A percentile compares a stretch with the other conserved stretches of the same genome.
Conservation (phyloP, 2,888 invertebrate genomes). For the Meandrusa payeni region DNA sequence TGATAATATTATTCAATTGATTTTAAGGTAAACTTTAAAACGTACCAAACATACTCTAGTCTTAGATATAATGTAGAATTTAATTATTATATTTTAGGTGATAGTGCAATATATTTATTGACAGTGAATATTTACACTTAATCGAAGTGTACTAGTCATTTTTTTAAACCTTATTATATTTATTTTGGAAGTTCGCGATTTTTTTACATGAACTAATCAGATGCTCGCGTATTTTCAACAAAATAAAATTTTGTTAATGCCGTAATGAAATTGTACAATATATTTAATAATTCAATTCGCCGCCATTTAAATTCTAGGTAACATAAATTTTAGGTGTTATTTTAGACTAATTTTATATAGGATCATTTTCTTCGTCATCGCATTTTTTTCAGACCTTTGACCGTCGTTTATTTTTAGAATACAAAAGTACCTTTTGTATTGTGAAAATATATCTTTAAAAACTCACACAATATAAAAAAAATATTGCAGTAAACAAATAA, state of each 20-base stretch:
- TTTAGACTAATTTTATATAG: too few species aligned
- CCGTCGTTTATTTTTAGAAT: too few species aligned
- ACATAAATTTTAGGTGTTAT: too few species aligned
- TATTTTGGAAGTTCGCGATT: slow-evolving; percentile 1
- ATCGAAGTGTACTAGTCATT: slow-evolving; percentile 24
- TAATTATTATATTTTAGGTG: slow-evolving; percentile 35
- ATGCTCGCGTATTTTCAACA: neutral
- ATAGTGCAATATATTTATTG: slow-evolving; percentile 69
- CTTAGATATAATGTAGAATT: slow-evolving; percentile 26
- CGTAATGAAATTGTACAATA: too few species aligned
- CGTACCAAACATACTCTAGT: slow-evolving; percentile 42
- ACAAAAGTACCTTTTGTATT: too few species aligned
- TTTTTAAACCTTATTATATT: slow-evolving; percentile 27
- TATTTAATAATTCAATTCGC: too few species aligned
- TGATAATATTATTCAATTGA: slow-evolving; percentile 40
- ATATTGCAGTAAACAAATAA: slow-evolving; percentile 13
- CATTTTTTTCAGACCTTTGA: too few species aligned
- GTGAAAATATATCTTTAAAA: too few species aligned
- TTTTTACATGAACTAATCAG: neutral
- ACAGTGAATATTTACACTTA: slow-evolving; percentile 25
- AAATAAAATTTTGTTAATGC: too few species aligned
- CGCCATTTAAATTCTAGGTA: too few species aligned
- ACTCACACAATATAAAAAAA: too few species aligned
- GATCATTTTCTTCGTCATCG: too few species aligned
- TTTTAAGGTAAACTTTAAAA: slow-evolving; percentile 30